These are phyloP conservation scores for Falcaria lacertinaria DNA, from an alignment of 2,888 invertebrate genomes.

Conservation along the genomic window DNA sequence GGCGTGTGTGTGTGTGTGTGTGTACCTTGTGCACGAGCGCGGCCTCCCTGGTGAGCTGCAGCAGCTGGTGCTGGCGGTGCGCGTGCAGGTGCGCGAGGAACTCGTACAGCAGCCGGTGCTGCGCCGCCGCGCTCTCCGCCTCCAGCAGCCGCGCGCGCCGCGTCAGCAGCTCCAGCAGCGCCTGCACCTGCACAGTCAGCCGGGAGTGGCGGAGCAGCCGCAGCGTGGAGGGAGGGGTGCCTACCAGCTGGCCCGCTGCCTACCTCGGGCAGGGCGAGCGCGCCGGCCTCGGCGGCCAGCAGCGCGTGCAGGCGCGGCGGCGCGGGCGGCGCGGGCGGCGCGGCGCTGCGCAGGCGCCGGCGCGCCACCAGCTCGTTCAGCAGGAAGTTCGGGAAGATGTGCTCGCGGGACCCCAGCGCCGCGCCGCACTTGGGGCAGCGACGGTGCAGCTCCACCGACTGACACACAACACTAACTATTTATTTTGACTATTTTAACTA, in stretches of 20 bases:
- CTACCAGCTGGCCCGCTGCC: too few species aligned
- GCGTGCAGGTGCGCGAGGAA: conserved; percentile 88
- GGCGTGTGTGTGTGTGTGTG: conserved; percentile 33
- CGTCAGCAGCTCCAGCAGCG: conserved; percentile 88
- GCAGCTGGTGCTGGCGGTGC: conserved; percentile 83
- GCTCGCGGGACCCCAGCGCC: conserved; percentile 82
- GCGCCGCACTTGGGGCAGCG: conserved; percentile 92
- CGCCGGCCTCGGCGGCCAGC: conserved; percentile 84
- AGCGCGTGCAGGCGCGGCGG: conserved; percentile 75
- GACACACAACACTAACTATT: too few species aligned
- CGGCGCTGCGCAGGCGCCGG: conserved; percentile 16
- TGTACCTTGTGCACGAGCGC: conserved; percentile 79
- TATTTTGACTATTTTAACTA: too few species aligned
- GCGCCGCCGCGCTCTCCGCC: conserved; percentile 88
- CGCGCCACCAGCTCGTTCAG: conserved; percentile 89
- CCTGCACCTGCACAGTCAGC: conserved; percentile 78
- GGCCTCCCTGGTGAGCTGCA: conserved; percentile 81
- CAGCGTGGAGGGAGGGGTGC: too few species aligned
- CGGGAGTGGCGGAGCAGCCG: too few species aligned
- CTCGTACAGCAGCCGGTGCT: conserved; percentile 90
- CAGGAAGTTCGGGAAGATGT: conserved; percentile 92
- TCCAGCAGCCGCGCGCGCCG: conserved; percentile 89
- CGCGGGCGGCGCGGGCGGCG: conserved; percentile 9
- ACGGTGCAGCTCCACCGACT: conserved; percentile 90
- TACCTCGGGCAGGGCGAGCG: conserved; percentile 85